Evolutionary conservation across 2,888 invertebrate species (phyloP).

Genomic region (Heliconius ethilla): DNA sequence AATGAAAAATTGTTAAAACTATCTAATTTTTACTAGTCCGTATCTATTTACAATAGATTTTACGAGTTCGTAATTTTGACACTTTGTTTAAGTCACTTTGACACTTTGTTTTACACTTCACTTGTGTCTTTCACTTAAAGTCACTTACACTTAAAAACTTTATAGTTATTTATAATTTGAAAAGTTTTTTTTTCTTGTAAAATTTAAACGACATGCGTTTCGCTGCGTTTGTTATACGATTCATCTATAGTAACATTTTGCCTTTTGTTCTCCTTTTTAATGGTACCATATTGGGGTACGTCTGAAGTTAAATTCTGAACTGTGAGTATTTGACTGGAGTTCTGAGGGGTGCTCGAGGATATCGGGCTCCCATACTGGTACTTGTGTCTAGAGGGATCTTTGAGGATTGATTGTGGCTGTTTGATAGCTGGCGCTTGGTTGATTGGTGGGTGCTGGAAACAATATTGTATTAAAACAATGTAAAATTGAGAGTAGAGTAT

Average conservation of each 20-base stretch:
- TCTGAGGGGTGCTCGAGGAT: slow-evolving; percentile 73
- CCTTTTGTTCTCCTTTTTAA: slow-evolving; percentile 77
- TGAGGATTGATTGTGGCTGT: slow-evolving; percentile 84
- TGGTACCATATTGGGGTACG: slow-evolving; percentile 80
- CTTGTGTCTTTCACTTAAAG: slow-evolving; percentile 29
- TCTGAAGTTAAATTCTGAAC: slow-evolving; percentile 80
- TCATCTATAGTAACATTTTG: slow-evolving; percentile 79
- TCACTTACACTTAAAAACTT: slow-evolving; percentile 32
- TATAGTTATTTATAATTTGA: slow-evolving; percentile 22
- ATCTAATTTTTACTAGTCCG: slow-evolving; percentile 72
- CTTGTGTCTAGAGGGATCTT: slow-evolving; percentile 84
- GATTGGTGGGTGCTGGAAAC: slow-evolving; percentile 68
- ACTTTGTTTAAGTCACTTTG: slow-evolving; percentile 18
- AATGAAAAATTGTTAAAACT: slow-evolving; percentile 67
- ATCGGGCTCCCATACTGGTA: slow-evolving; percentile 79
- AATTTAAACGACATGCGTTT: slow-evolving; percentile 72
- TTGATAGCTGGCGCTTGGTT: slow-evolving; percentile 72
- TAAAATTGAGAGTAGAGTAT: neutral
- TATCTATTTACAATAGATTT: slow-evolving; percentile 62
- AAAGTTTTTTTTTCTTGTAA: slow-evolving; percentile 38
- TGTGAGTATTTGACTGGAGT: slow-evolving; percentile 82
- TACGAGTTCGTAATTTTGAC: slow-evolving; percentile 10
- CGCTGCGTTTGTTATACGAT: slow-evolving; percentile 72
- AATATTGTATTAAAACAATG: slow-evolving; percentile 35
- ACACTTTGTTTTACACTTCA: slow-evolving; percentile 30